Percentiles rank a stretch among this genome's conserved stretches.
phyloP scores from a whole-genome alignment of 2,113 vertebrate species.

The Fulica atra region DNA sequence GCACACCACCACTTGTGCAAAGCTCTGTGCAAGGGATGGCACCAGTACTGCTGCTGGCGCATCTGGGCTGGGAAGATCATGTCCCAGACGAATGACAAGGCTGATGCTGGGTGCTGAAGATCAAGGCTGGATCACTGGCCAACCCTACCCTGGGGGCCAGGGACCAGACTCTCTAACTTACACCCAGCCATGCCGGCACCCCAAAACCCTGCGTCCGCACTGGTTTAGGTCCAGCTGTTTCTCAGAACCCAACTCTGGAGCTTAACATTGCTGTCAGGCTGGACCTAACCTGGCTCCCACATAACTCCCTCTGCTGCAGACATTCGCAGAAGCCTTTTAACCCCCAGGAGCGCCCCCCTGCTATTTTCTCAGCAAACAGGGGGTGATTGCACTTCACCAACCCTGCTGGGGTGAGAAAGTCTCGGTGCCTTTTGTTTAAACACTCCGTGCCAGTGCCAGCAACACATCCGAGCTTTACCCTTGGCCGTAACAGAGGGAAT shows the following conservation, averaged over 20 bases:
- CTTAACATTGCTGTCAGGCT: not conserved
- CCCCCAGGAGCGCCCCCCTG: not conserved
- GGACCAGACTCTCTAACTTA: not conserved
- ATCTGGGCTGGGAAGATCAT: not conserved
- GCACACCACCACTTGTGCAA: fast-evolving
- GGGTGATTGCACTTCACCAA: not conserved
- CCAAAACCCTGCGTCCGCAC: fast-evolving
- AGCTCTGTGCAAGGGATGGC: fast-evolving
- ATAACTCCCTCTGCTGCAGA: fast-evolving
- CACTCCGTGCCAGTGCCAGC: not conserved
- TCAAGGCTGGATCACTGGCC: not conserved
- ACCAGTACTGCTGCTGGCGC: fast-evolving
- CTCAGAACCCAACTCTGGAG: not conserved
- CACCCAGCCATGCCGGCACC: not conserved
- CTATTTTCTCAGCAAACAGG: not conserved
- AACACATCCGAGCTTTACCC: not conserved
- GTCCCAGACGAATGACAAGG: not conserved
- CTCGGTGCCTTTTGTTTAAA: not conserved
- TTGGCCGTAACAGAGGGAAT: not conserved
- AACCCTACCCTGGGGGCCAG: too few species aligned
- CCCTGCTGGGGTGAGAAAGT: not conserved
- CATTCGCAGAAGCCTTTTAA: not conserved
- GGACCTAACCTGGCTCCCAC: not conserved
- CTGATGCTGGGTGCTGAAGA: not conserved
- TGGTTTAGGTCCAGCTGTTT: not conserved